Evolutionary conservation across 2,888 invertebrate genomes (phyloP).

Genomic region (Glaucopsyche alexis): DNA sequence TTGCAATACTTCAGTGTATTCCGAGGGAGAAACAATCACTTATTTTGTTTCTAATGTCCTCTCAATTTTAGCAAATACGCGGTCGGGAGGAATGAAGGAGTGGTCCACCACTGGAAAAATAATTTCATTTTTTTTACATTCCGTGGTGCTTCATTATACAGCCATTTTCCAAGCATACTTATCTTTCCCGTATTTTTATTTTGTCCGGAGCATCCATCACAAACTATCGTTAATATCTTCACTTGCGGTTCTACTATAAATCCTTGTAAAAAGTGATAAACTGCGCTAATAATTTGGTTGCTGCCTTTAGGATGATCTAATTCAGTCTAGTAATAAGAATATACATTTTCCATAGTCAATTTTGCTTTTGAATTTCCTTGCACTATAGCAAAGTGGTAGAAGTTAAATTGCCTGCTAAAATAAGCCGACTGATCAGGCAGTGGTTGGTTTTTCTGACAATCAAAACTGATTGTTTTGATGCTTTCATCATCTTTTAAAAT

Average conservation of each 20-base stretch:
- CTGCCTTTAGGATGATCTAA: slow-evolving; percentile 36
- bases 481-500: no score
- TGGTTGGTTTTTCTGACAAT: no score
- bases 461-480: no score
- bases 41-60: slow-evolving; percentile 13
- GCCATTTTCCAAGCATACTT: slow-evolving; percentile 43
- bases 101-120: slow-evolving; percentile 6
- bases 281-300: slow-evolving; percentile 45
- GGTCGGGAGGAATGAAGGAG: slow-evolving; percentile 8
- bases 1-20: background rate
- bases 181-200: no score
- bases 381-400: no score
- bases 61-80: slow-evolving; percentile 20
- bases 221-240: slow-evolving; percentile 38
- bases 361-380: no score
- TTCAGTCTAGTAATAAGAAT: slow-evolving; percentile 40
- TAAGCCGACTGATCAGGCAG: no score
- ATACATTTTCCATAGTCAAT: slow-evolving; percentile 35
- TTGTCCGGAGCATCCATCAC: no score
- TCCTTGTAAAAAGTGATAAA: slow-evolving; percentile 40
- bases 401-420: no score
- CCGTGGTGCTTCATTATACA: slow-evolving; percentile 36
- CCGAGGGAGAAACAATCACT: slow-evolving; percentile 2
- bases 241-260: background rate
- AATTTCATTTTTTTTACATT: slow-evolving; percentile 26